Percentiles rank a stretch among this genome's conserved stretches.
Conservation (phyloP, 2,888 invertebrate genomes). For the Pseudoips prasinana region DNA sequence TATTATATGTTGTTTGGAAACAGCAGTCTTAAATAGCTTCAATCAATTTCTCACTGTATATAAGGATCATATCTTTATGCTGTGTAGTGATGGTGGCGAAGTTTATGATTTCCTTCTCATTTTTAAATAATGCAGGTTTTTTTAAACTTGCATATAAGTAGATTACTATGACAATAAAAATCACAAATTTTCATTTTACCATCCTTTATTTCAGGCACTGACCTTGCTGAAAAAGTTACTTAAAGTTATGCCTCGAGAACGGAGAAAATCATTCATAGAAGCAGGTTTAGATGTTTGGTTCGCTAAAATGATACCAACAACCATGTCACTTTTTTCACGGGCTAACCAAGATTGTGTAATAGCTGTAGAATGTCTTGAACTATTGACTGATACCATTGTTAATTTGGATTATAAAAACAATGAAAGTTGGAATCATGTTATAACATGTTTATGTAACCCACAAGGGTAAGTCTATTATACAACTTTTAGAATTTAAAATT, state of each 20-base stretch:
- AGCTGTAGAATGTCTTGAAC: slow-evolving; percentile 57
- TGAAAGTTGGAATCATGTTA: slow-evolving; percentile 59
- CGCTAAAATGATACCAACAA: slow-evolving; percentile 64
- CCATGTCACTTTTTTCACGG: slow-evolving; percentile 39
- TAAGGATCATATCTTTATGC: too few relatives aligned
- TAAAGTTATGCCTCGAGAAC: slow-evolving; percentile 50
- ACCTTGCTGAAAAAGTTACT: slow-evolving; percentile 50
- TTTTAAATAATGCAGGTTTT: too few relatives aligned
- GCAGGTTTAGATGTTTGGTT: slow-evolving; percentile 74
- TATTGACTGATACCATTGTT: slow-evolving; percentile 61
- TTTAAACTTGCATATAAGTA: too few relatives aligned
- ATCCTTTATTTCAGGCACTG: slow-evolving; percentile 25
- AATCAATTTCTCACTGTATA: too few relatives aligned
- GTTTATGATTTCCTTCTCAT: too few relatives aligned
- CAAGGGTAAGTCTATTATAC: slow-evolving; percentile 51
- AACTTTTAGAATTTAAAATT: too few relatives aligned
- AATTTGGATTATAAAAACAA: slow-evolving; percentile 57
- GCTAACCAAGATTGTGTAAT: slow-evolving; percentile 8
- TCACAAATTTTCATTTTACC: too few relatives aligned
- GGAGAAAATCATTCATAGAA: slow-evolving; percentile 50
- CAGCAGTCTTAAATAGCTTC: too few relatives aligned
- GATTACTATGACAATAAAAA: too few relatives aligned
- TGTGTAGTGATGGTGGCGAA: too few relatives aligned
- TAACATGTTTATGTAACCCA: slow-evolving; percentile 56
- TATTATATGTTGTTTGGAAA: too few relatives aligned